These are phyloP conservation scores for Cyclina sinensis DNA, from an alignment of 1,140 invertebrate genomes.

Conservation along the genomic window DNA sequence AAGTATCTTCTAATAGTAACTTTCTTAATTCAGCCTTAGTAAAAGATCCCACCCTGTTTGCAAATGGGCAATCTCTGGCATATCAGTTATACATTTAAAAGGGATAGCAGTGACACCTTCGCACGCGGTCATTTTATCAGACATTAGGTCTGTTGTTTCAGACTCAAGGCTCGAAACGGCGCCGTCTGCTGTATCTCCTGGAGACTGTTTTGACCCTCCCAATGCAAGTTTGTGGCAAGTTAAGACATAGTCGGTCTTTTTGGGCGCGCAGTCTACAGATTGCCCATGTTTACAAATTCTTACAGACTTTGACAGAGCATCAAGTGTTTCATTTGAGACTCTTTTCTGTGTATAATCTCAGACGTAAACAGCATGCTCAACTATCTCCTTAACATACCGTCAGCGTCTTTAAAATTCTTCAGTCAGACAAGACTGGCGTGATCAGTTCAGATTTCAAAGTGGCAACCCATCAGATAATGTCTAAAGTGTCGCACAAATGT, in stretches of 20 bases:
- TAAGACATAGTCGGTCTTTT: no score
- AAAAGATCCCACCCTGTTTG: background rate
- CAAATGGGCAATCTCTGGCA: background rate
- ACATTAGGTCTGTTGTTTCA: background rate
- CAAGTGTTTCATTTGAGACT: background rate
- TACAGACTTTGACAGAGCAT: background rate
- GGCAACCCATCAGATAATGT: conserved; percentile 53
- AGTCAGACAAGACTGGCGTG: conserved; percentile 65
- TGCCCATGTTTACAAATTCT: conserved; percentile 1
- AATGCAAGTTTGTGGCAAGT: no score
- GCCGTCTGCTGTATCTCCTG: background rate
- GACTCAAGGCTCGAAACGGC: background rate
- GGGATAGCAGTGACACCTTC: background rate
- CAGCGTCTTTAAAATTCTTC: conserved; percentile 48
- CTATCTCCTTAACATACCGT: conserved; percentile 47
- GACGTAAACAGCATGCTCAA: conserved; percentile 34
- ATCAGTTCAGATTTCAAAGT: conserved; percentile 51
- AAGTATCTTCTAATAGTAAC: background rate
- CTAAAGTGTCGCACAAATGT: conserved; percentile 59
- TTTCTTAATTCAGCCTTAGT: background rate
- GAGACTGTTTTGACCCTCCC: no score
- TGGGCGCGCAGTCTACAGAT: background rate
- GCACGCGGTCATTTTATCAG: background rate
- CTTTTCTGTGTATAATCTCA: conserved; percentile 49
- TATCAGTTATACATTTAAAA: background rate